These are phyloP conservation scores for Drosophila funebris DNA, from an alignment of 1,140 invertebrate species.

Conservation along the genomic window DNA sequence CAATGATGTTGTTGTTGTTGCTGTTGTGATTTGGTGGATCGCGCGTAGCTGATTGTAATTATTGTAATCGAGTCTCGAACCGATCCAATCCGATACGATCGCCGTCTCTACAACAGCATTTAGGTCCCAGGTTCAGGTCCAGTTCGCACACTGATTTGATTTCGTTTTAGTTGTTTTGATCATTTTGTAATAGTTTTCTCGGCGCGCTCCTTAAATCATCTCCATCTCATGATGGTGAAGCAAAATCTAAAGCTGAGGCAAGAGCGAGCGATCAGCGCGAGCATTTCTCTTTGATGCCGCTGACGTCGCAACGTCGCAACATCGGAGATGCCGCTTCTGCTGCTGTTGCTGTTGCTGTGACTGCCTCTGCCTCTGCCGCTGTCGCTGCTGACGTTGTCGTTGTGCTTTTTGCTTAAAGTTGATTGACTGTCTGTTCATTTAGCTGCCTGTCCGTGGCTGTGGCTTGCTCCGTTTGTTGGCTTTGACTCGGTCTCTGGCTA, in stretches of 20 bases:
- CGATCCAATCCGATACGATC: constrained; percentile 81
- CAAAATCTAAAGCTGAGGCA: constrained; percentile 16
- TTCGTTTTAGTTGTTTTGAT: constrained; percentile 69
- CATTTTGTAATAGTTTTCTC: constrained; percentile 79
- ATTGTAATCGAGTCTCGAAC: constrained; percentile 83
- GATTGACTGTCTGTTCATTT: constrained; percentile 81
- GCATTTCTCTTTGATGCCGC: constrained; percentile 71
- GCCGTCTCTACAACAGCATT: constrained; percentile 29
- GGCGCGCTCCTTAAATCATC: constrained; percentile 76
- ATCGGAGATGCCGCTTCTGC: neutral
- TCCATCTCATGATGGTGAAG: constrained; percentile 47
- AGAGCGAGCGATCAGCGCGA: constrained; percentile 39
- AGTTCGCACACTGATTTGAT: constrained; percentile 75
- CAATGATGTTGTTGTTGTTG: constrained; percentile 15
- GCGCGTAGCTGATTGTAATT: constrained; percentile 83
- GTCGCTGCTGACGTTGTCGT: constrained; percentile 34
- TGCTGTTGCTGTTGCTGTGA: constrained; percentile 12
- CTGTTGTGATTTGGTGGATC: constrained; percentile 75
- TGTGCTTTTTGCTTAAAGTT: constrained; percentile 74
- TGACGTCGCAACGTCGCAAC: no score
- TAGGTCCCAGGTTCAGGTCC: constrained; percentile 47
- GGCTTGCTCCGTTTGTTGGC: constrained; percentile 70
- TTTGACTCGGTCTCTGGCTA: constrained; percentile 33
- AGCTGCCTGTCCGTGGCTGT: constrained; percentile 65
- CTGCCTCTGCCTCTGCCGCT: constrained; percentile 1